Conservation (phyloP, 2,113 vertebrate species). For the Sebastes fasciatus region DNA sequence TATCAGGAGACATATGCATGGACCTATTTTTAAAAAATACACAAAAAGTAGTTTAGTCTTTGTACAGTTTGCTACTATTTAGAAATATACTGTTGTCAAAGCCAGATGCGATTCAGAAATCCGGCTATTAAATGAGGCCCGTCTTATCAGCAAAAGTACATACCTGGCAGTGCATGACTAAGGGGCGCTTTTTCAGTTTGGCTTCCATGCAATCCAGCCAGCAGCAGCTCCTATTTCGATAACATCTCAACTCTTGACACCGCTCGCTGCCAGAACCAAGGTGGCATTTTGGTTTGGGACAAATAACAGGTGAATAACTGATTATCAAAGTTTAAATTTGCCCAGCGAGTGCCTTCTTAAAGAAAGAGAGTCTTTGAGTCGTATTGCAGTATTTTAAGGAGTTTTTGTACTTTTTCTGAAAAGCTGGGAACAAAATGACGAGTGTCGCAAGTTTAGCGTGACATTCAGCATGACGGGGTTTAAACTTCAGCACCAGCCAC, state of each 20-base stretch:
- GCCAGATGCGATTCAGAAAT: background rate
- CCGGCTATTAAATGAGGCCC: background rate
- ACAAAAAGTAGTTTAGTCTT: background rate
- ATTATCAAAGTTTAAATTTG: background rate
- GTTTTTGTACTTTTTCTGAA: too few relatives aligned
- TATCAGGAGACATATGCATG: background rate
- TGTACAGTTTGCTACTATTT: background rate
- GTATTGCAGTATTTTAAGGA: too few relatives aligned
- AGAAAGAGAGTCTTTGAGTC: background rate
- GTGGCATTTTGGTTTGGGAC: background rate
- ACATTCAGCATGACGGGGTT: too few relatives aligned
- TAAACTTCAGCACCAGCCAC: too few relatives aligned
- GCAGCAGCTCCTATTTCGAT: slow-evolving; percentile 20
- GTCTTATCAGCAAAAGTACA: slow-evolving; percentile 41
- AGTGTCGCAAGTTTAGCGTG: too few relatives aligned
- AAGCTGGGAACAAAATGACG: too few relatives aligned
- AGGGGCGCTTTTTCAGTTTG: slow-evolving; percentile 35
- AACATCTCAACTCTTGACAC: slow-evolving; percentile 47
- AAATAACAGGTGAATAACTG: background rate
- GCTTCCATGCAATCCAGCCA: slow-evolving; percentile 34
- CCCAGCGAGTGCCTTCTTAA: background rate
- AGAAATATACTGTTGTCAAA: background rate
- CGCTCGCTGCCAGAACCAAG: background rate
- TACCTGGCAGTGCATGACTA: slow-evolving; percentile 32
- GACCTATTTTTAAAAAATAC: background rate